These are phyloP conservation scores for Rallus crepitans DNA, from an alignment of 2,797 vertebrate species.

Conservation along the genomic window DNA sequence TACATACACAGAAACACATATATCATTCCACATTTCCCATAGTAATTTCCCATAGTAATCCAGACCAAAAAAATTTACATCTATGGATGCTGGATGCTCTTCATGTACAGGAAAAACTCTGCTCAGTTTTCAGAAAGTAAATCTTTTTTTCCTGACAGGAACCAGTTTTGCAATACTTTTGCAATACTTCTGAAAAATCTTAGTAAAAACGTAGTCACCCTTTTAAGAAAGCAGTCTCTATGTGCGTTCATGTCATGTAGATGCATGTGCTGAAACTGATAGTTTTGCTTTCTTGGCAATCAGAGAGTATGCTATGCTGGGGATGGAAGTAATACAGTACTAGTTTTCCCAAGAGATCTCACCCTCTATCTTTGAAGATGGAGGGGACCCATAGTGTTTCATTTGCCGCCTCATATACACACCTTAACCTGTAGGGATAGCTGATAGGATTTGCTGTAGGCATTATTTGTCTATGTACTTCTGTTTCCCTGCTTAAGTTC, in stretches of 20 bases:
- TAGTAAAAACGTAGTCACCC: not conserved
- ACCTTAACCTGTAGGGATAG: not conserved
- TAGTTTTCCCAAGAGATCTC: not conserved
- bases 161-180: not conserved
- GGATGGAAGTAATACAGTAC: not conserved
- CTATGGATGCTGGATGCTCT: not conserved
- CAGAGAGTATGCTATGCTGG: not conserved
- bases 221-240: not conserved
- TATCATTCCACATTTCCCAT: not conserved
- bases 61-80: not conserved
- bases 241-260: not conserved
- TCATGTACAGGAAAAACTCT: not conserved
- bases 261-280: not conserved
- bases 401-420: not conserved
- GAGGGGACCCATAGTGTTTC: not conserved
- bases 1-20: accelerated
- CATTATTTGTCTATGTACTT: not conserved
- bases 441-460: not conserved
- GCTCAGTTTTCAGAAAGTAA: not conserved
- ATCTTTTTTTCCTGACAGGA: not conserved
- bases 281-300: not conserved
- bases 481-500: not conserved
- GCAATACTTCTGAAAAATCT: not conserved
- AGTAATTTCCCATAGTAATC: not conserved
- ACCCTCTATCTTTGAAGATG: not conserved